Evolutionary conservation across 1,140 invertebrate genomes (phyloP).

Genomic region (Capitella teleta): DNA sequence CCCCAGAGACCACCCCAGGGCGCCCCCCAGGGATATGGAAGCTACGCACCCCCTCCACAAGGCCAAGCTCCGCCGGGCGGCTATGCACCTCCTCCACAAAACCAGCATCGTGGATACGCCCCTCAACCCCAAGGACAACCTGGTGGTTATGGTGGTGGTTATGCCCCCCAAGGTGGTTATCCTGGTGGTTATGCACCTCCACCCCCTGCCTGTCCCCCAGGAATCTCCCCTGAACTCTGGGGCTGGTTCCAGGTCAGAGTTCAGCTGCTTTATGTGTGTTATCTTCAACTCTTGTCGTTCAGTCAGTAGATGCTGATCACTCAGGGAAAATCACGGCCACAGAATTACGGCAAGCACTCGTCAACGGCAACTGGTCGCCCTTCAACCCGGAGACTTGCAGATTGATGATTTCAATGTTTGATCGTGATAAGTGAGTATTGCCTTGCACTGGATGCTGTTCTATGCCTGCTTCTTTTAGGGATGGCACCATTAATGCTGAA

Average conservation of each 20-base stretch:
- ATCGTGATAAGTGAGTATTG: conserved; percentile 38
- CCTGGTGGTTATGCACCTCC: not conserved
- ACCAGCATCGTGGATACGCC: no score
- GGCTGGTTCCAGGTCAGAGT: conserved; percentile 25
- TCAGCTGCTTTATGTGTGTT: not conserved
- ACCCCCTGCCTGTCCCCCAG: conserved; percentile 14
- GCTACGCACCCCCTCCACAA: no score
- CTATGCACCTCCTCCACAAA: no score
- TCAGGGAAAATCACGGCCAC: conserved; percentile 45
- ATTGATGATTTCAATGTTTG: conserved; percentile 58
- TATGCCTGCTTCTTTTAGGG: conserved; percentile 41
- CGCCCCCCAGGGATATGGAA: no score
- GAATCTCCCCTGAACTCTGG: conserved; percentile 54
- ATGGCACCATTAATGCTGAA: conserved; percentile 81
- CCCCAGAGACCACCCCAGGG: no score
- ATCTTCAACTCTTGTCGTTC: conserved; percentile 1
- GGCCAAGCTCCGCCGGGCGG: no score
- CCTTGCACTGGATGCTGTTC: not conserved
- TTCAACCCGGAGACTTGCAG: conserved; percentile 41
- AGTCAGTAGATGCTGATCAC: conserved; percentile 67
- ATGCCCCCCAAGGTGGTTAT: not conserved
- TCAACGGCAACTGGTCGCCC: conserved; percentile 40
- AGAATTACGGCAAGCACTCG: conserved; percentile 36
- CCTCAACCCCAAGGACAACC: no score
- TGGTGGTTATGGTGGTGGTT: not conserved